Conservation (phyloP, 2,797 vertebrate genomes). For the Streptopelia turtur region DNA sequence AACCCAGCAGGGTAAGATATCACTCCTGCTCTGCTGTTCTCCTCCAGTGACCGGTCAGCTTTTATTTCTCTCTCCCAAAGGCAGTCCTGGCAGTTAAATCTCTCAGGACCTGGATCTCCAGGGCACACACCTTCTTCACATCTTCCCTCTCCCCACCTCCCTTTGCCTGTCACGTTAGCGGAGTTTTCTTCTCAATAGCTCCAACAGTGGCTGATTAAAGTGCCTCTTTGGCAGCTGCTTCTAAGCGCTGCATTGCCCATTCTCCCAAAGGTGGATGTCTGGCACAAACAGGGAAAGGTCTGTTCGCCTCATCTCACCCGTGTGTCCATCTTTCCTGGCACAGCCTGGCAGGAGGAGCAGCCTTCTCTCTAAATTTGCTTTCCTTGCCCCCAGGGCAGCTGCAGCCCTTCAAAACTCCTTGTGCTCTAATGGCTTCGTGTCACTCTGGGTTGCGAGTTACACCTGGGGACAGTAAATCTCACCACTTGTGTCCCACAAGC, state of each 20-base stretch:
- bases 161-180: not conserved
- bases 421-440: conserved; percentile 4
- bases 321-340: not conserved
- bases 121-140: not conserved
- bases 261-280: not conserved
- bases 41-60: accelerated
- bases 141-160: not conserved
- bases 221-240: not conserved
- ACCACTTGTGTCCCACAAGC: not conserved
- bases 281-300: not conserved
- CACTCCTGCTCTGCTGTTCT: not conserved
- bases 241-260: not conserved
- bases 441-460: not conserved
- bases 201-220: not conserved
- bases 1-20: not conserved
- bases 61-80: not conserved
- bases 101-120: not conserved
- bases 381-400: not conserved
- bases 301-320: not conserved
- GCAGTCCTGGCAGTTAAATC: not conserved
- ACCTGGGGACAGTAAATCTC: conserved; percentile 14
- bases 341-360: not conserved
- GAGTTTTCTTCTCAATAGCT: not conserved
- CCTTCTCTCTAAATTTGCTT: not conserved
- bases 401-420: not conserved